Evolutionary conservation across 2,113 vertebrate genomes (phyloP).

Genomic region (Mustela lutreola): DNA sequence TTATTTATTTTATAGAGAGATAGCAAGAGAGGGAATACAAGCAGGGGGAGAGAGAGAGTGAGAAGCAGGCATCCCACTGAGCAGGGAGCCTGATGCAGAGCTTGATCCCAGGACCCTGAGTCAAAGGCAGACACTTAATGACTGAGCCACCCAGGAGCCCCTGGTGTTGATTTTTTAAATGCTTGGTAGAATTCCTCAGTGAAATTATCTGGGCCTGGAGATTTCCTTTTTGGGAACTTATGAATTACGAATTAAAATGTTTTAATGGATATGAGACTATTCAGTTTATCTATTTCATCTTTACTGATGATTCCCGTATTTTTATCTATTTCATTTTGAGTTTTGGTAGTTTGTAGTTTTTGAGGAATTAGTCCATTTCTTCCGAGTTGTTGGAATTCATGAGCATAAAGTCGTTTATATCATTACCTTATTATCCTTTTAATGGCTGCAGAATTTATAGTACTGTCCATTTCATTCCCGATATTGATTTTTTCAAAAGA

Average conservation of each 20-base stretch:
- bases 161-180: constrained; percentile 55
- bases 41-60: no score
- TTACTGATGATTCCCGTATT: not conserved
- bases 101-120: no score
- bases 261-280: constrained; percentile 51
- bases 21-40: no score
- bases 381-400: constrained; percentile 55
- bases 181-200: constrained; percentile 8
- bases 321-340: constrained; percentile 36
- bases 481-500: constrained; percentile 1
- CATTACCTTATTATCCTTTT: not conserved
- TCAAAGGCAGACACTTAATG: no score
- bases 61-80: no score
- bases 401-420: constrained; percentile 4
- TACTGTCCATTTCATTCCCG: not conserved
- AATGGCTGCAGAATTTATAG: constrained; percentile 20
- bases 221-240: constrained; percentile 49
- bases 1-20: no score
- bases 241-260: constrained; percentile 44
- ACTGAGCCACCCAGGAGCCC: no score
- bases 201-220: constrained; percentile 46
- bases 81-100: no score
- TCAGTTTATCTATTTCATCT: constrained; percentile 35
- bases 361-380: constrained; percentile 31
- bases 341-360: constrained; percentile 54